These are phyloP conservation scores for Leptopilina drosophilae DNA, from an alignment of 2,888 invertebrate genomes.

Conservation along the genomic window DNA sequence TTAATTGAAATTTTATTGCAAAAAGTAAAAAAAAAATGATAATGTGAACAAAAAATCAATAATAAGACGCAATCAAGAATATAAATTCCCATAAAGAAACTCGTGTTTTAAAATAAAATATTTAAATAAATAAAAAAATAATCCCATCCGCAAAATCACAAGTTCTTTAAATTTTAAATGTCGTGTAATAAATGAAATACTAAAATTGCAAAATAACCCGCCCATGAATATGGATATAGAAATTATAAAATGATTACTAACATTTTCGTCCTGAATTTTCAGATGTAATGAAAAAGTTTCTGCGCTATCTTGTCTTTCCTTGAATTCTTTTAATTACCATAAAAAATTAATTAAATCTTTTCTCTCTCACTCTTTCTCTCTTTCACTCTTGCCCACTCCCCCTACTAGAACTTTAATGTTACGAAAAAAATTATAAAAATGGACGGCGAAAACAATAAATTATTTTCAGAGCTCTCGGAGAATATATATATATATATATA, in stretches of 20 bases:
- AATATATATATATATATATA: too few relatives aligned
- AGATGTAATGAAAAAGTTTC: slow-evolving; percentile 12
- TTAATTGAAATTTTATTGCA: too few relatives aligned
- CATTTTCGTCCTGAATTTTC: slow-evolving; percentile 9
- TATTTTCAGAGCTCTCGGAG: not conserved
- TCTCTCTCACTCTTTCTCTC: not conserved
- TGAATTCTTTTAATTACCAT: slow-evolving; percentile 15
- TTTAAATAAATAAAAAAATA: too few relatives aligned
- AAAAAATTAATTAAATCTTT: slow-evolving; percentile 12
- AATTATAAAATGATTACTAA: slow-evolving; percentile 14
- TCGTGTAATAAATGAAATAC: slow-evolving; percentile 2
- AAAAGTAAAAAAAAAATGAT: too few relatives aligned
- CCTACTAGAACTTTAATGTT: too few relatives aligned
- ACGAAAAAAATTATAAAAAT: not conserved
- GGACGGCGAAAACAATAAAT: not conserved
- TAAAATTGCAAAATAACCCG: slow-evolving; percentile 7
- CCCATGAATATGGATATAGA: slow-evolving; percentile 10
- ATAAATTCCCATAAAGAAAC: not conserved
- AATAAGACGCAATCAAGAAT: too few relatives aligned
- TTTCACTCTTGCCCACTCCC: too few relatives aligned
- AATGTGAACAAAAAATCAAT: too few relatives aligned
- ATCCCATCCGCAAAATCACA: not conserved
- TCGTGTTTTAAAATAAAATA: too few relatives aligned
- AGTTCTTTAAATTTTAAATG: not conserved
- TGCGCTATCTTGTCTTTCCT: slow-evolving; percentile 1